Evolutionary conservation across 2,797 vertebrate species (phyloP).

Genomic region (Dendrocincla fuliginosa): DNA sequence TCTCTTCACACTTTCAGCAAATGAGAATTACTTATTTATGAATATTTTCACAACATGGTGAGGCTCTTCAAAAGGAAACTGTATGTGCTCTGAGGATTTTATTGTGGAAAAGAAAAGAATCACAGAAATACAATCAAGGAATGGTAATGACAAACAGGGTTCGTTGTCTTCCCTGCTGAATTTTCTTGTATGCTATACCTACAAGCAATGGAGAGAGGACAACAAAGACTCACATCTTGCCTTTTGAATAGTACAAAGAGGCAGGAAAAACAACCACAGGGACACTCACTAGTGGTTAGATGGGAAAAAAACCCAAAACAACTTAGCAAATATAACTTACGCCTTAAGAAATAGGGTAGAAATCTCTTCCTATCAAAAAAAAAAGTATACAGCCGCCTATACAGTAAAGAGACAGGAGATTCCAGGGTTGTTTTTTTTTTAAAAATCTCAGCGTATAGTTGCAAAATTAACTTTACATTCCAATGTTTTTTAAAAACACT

Average conservation of each 20-base stretch:
- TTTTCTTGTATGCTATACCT: background rate
- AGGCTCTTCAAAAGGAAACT: background rate
- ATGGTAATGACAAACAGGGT: background rate
- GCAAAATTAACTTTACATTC: background rate
- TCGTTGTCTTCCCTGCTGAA: background rate
- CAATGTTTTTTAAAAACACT: background rate
- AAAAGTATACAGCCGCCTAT: rapidly evolving
- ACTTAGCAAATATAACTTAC: background rate
- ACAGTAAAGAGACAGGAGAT: background rate
- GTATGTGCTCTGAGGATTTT: background rate
- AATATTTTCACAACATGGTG: background rate
- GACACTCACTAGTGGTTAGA: background rate
- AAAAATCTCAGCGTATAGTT: background rate
- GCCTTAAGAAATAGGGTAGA: background rate
- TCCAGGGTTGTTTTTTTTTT: background rate
- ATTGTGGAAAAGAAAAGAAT: background rate
- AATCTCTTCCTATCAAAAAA: background rate
- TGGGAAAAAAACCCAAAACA: background rate
- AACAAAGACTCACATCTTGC: background rate
- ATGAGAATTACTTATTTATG: background rate
- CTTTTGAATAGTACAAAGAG: background rate
- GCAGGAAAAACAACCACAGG: background rate
- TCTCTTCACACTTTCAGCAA: background rate
- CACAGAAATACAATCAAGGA: background rate
- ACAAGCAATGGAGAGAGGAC: background rate